Evolutionary conservation across 1,140 invertebrate species (phyloP).

Genomic region (Aphidius gifuensis): DNA sequence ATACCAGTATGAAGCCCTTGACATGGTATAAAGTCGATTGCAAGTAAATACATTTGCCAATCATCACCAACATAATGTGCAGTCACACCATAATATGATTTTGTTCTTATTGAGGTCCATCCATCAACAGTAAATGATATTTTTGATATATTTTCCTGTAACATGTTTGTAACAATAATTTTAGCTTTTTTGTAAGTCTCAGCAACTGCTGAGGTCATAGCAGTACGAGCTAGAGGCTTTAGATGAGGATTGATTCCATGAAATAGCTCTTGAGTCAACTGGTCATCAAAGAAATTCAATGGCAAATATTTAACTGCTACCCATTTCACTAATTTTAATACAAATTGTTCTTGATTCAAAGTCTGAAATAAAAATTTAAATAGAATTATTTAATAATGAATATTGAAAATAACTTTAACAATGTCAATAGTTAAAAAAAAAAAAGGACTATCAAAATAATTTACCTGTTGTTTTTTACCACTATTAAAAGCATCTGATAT

Average conservation of each 20-base stretch:
- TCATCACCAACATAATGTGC: conserved; percentile 18
- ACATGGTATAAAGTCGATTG: conserved; percentile 20
- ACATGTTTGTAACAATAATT: conserved; percentile 7
- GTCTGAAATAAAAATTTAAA: background rate
- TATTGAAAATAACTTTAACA: no score
- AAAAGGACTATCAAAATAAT: no score
- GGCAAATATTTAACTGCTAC: conserved; percentile 17
- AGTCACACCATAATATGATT: conserved; percentile 22
- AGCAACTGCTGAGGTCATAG: background rate
- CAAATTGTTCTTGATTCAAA: background rate
- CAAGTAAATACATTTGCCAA: conserved; percentile 18
- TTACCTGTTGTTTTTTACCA: no score
- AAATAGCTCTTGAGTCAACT: conserved; percentile 4
- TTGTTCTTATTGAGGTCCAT: conserved; percentile 17
- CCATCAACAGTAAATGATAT: conserved; percentile 21
- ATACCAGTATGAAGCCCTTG: conserved; percentile 15
- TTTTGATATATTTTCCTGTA: conserved; percentile 18
- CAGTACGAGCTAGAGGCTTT: background rate
- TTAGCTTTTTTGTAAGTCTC: conserved; percentile 10
- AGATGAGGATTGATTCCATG: background rate
- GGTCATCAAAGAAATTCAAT: conserved; percentile 22
- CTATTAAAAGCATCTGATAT: no score
- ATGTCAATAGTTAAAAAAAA: no score
- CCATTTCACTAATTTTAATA: conserved; percentile 3
- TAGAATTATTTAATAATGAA: background rate